phyloP scores from a whole-genome alignment of 2,888 invertebrate species.

The Octodonta nipae region DNA sequence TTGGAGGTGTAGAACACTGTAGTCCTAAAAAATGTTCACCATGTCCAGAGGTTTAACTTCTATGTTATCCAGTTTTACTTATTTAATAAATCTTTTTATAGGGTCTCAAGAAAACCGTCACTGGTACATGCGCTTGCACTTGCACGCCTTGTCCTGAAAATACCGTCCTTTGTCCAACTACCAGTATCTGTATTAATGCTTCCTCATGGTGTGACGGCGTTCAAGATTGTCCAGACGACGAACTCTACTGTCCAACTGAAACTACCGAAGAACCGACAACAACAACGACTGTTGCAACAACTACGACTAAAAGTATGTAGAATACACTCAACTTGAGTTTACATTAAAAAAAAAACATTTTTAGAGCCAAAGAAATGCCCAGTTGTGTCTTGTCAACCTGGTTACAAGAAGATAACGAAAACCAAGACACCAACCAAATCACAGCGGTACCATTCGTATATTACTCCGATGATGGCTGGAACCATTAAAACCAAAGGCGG shows the following conservation, averaged over 20 bases:
- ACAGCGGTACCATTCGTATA: conserved; percentile 26
- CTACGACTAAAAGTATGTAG: conserved; percentile 8
- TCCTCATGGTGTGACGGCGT: conserved; percentile 69
- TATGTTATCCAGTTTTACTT: conserved; percentile 2
- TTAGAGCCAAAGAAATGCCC: conserved; percentile 31
- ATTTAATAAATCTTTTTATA: conserved; percentile 15
- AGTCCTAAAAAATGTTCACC: conserved; percentile 52
- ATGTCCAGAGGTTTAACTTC: conserved; percentile 40
- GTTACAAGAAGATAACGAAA: conserved; percentile 30
- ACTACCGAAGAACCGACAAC: not conserved
- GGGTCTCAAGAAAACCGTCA: conserved; percentile 45
- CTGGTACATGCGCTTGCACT: conserved; percentile 52
- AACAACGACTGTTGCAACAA: conserved; percentile 4
- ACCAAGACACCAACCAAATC: conserved; percentile 18
- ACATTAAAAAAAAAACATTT: no score
- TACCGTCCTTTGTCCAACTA: conserved; percentile 57
- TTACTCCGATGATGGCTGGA: conserved; percentile 38
- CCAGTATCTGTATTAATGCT: conserved; percentile 56
- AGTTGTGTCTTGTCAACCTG: conserved; percentile 28
- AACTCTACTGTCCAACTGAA: conserved; percentile 45
- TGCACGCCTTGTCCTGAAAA: conserved; percentile 60
- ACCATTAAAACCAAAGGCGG: conserved; percentile 13
- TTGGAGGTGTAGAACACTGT: conserved; percentile 61
- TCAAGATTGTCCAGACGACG: conserved; percentile 73
- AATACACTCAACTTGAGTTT: not conserved